Percentiles rank a stretch among this genome's conserved stretches.
phyloP scores from a whole-genome alignment of 2,113 vertebrate genomes.

The Arothron firmamentum region DNA sequence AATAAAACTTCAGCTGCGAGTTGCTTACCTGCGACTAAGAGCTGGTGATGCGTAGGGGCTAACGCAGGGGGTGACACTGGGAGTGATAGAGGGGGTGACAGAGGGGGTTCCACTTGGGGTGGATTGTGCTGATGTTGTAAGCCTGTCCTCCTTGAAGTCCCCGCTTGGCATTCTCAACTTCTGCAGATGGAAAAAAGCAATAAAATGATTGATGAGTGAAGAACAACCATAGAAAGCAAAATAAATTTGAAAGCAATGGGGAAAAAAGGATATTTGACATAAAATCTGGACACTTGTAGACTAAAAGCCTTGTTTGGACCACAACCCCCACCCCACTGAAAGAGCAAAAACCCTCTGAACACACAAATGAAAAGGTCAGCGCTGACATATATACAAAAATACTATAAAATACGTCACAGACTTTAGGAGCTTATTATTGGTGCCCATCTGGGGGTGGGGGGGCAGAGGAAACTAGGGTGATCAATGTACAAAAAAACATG shows the following conservation, averaged over 20 bases:
- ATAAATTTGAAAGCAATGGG: neutral
- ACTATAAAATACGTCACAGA: constrained; percentile 25
- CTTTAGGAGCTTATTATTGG: constrained; percentile 4
- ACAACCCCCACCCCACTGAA: constrained; percentile 6
- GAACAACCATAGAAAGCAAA: neutral
- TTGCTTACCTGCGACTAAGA: constrained; percentile 78
- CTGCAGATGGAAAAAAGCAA: constrained; percentile 63
- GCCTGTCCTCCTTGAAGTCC: constrained; percentile 86
- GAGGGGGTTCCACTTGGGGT: constrained; percentile 81
- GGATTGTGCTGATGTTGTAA: constrained; percentile 83
- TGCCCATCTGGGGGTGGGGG: neutral
- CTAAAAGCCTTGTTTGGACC: neutral
- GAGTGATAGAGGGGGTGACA: constrained; percentile 63
- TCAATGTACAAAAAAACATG: neutral
- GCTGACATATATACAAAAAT: constrained; percentile 7
- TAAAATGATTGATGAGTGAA: constrained; percentile 1
- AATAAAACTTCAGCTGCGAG: neutral
- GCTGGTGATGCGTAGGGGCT: constrained; percentile 85
- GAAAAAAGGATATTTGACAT: neutral
- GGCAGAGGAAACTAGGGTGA: neutral
- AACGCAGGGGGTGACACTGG: constrained; percentile 78
- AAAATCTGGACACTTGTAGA: neutral
- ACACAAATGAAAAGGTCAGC: constrained; percentile 31
- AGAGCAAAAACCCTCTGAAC: constrained; percentile 30
- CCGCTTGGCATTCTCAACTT: constrained; percentile 89